Percentiles rank a stretch among this genome's conserved stretches.
Evolutionary conservation across 1,140 invertebrate species (phyloP).

Genomic region (Panulirus ornatus): DNA sequence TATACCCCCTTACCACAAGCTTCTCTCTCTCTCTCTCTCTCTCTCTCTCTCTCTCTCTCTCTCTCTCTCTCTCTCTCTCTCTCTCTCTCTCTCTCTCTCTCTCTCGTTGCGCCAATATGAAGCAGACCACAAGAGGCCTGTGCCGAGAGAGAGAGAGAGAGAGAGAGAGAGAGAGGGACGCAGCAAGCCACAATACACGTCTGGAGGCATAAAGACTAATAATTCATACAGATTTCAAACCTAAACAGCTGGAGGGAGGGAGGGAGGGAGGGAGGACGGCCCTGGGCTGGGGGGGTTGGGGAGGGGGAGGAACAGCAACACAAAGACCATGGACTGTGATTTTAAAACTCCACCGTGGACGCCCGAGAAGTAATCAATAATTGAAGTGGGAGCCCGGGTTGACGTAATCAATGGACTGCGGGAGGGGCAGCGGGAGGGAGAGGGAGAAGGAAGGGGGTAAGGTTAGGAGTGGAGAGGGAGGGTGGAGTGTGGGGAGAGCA

Average conservation of each 20-base stretch:
- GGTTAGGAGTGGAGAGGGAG: not conserved
- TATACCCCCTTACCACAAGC: not conserved
- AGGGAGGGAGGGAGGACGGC: not conserved
- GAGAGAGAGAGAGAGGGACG: too few species aligned
- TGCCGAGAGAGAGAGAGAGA: too few species aligned
- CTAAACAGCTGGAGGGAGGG: not conserved
- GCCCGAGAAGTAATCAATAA: slow-evolving; percentile 14
- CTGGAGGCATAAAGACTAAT: not conserved
- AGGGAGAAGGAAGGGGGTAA: not conserved
- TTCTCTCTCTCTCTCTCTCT: not conserved
- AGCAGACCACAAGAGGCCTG: not conserved
- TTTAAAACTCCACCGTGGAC: slow-evolving; percentile 12
- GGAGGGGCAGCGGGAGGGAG: not conserved
- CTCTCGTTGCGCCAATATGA: not conserved
- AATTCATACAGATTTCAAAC: not conserved
- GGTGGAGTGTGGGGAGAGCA: not conserved
- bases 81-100: not conserved
- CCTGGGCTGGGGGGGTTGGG: too few species aligned
- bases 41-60: not conserved
- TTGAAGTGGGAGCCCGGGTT: not conserved
- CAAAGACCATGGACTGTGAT: slow-evolving; percentile 9
- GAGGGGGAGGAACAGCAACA: not conserved
- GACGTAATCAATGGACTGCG: not conserved
- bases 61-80: not conserved
- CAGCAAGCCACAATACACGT: not conserved